Evolutionary conservation across 2,113 vertebrate genomes (phyloP), one percentile per base, ranked within the genome.

Genomic region (Balaenoptera acutorostrata): DNA sequence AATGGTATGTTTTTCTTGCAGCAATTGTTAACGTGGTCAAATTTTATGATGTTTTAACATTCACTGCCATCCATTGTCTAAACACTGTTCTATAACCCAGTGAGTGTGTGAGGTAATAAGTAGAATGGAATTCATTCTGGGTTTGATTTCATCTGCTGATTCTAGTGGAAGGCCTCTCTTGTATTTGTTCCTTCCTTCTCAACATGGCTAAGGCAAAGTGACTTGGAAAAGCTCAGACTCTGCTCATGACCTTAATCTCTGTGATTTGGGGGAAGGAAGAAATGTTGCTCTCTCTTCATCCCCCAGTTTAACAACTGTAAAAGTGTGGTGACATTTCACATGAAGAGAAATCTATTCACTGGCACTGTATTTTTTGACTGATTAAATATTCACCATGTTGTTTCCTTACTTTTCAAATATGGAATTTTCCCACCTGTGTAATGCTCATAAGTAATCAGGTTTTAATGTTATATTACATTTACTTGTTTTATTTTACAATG

Each of bases 1-100:
- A 98, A 97, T 94, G 52, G 64, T 84, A 93, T 90, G 81, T 95
- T 98, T 98, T 98, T 97, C 95, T 95, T 98, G 84, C 89, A 97
- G 78, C 93, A 94, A 95, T 98, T 97, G 88, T 97, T 98, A 98
- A 98, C 97, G 97, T 97, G 97, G 86, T 88, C 97, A 84, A 95
- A 98, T 98, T 98, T 98, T 97, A 93, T 97, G 98, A 96, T 94
- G 89, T 61, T 98, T 57, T 13, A 97, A 96, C 98, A 96, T 97
- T 96, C 84, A 89, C 11, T 21, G 93, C 95, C 96, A 95, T 95
- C 98, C 90, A 72, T 33, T 23, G 97, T 97, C 66, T 7, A 97
- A 98, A 88, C 66, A 66, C 80, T 96, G 87, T 97, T 97, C 94
- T 88, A 64, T 66, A 83, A 93, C 89, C 75, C 52, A 72, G 88